Base-by-base conservation (phyloP, 2,797 vertebrate genomes). In the Pangasius macronema region DNA sequence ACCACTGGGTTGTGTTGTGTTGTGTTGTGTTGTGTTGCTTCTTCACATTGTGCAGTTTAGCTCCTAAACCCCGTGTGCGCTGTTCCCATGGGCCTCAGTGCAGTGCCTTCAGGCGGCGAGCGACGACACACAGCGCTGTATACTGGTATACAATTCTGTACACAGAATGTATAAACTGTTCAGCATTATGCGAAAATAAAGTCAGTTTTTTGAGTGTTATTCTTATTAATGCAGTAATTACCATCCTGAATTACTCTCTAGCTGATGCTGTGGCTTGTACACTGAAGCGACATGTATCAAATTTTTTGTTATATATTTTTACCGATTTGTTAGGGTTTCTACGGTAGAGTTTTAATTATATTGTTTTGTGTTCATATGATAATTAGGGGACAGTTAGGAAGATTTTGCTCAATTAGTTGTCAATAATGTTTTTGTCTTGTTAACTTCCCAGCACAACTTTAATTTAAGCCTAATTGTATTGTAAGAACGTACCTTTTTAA, bases 31-130 rank as follows among this genome's bases (percentile, higher is more conserved):
- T 65, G 81, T 67, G 46, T 22, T 67, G 61, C 81, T 1, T 30
- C 42, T 82, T 82, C 80, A 82, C 59, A 30, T 39, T 0, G 39
- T 68, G n/a, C 63, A 83, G 27, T 83, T 68, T 22, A 22, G 61
- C 81, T 20, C 7, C 81, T 20, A 13, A 82, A 49, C 39, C 42
- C 39, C 9, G n/a, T 7, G 81, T 83, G 82, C 53, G 82, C 5
- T n/a, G 42, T 51, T 65, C 61, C 63, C 63, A 14, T 67, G n/a
- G 63, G 20, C 13, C 51, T 22, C 8, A 2, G 36, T 46, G 79
- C 2, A 5, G 55, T n/a, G 57, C 55, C 79, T 81, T 83, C 61
- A 65, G 57, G 59, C 36, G 14, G 6, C 18, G 30, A 55, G 18
- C n/a, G n/a, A 55, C 9, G 18, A 55, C 5, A 55, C 49, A 3